Base-by-base conservation (phyloP, 1,140 invertebrate species). In the Drosophila takahashii region DNA sequence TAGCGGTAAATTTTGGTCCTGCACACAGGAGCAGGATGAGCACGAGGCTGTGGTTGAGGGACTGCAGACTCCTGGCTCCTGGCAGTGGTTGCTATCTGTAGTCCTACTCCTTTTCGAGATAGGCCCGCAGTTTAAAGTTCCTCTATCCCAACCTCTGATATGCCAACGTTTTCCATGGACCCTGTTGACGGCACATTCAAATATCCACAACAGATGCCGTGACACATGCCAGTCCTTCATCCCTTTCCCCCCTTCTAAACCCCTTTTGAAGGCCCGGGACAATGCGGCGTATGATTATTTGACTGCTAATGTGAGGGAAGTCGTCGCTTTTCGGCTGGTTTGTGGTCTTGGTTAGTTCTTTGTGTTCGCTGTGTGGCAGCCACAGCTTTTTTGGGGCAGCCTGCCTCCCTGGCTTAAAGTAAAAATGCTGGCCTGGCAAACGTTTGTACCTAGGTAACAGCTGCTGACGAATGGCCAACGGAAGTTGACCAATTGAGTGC, bases 271-370 rank as follows among this genome's bases (percentile, higher is more conserved):
- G 48, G 47, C 42, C 53, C 50, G 39, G 71, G 51, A 87, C 83
- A 87, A 87, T 87, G 83, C 83, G 79, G 83, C 83, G 60, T 77
- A 87, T 87, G 83, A 83, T 87, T 87, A 89, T 87, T 89, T 69
- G 59, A 61, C 64, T 79, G 71, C 50, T 79, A 72, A 83, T 83
- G 78, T 83, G 71, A 64, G 61, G 66, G 36, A 76, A 52, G 60
- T 39, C 51, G 18, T 26, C 60, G 78, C 48, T 66, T 65, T 62
- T 65, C 26, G 59, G 48, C 29, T 47, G 66, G 83, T 52, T 72
- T 86, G 78, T 72, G 65, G 66, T 66, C 66, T 70, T 32, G 66
- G 58, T 44, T 69, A 44, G 58, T 48, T 52, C 70, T 65, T 51
- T 67, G 53, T 77, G 60, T 41, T 39, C 37, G 8, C 39, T 18